Percentiles rank a stretch among this genome's conserved stretches.
Evolutionary conservation across 2,797 vertebrate species (phyloP).

Genomic region (Eurystomus glaucurus): DNA sequence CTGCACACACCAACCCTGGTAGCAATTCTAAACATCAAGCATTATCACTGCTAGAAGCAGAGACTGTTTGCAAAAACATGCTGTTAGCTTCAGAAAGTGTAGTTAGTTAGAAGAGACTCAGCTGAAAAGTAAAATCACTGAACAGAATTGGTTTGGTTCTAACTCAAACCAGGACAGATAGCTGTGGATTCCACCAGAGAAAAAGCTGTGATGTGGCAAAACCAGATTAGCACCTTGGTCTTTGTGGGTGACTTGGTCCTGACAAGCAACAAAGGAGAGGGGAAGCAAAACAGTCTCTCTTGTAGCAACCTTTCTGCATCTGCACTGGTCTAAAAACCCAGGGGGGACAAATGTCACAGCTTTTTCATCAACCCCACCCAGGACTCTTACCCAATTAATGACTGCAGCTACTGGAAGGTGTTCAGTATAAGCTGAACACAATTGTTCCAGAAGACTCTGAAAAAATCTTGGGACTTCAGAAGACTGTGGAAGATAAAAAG

Average conservation of each 20-base stretch:
- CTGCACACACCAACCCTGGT: too few species aligned
- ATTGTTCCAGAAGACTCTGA: neutral
- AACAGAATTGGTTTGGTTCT: too few species aligned
- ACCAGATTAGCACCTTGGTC: neutral
- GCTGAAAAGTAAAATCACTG: too few species aligned
- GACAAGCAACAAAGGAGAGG: neutral
- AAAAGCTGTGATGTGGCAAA: neutral
- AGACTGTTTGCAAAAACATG: too few species aligned
- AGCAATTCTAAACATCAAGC: too few species aligned
- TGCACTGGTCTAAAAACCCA: neutral
- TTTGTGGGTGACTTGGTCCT: neutral
- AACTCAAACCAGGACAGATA: too few species aligned
- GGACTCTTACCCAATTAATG: rapidly evolving
- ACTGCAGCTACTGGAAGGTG: neutral
- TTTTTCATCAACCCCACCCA: neutral
- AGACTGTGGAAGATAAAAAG: too few species aligned
- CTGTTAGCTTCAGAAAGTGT: too few species aligned
- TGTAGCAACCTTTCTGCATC: neutral
- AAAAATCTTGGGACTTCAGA: neutral
- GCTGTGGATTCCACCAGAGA: neutral
- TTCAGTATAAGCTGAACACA: neutral
- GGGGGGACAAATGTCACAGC: neutral
- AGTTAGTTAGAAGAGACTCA: too few species aligned
- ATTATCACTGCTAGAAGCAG: too few species aligned
- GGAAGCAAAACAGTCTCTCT: neutral